Base-by-base conservation (phyloP, 2,797 vertebrate genomes). In the Percopsis omiscomaycus region DNA sequence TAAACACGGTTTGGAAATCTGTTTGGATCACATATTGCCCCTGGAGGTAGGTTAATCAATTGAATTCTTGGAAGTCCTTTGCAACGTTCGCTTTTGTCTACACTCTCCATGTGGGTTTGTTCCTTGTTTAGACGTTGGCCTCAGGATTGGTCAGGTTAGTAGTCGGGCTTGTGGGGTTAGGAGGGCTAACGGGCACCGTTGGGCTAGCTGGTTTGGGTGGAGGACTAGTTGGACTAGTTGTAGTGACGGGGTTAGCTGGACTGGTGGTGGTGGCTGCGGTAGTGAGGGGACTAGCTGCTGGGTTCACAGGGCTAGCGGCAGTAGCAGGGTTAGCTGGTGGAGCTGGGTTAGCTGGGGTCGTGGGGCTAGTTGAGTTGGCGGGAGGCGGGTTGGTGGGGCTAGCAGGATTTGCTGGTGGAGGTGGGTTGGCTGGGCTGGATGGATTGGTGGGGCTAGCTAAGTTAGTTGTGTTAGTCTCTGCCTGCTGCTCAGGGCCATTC, bases 1-100 rank as follows among this genome's bases (percentile, higher is more conserved):
- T 54, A 83, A 84, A 83, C 71, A 73, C 82, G 83, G 64, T 81
- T 81, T 74, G 79, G 83, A 89, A 89, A 91, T 88, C 83, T 79
- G 75, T 82, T 90, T 92, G 86, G 89, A 92, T 94, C 88, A 91
- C 88, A 86, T 92, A 94, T 94, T 93, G 92, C 95, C 95, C 93
- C 94, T 93, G 93, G 96, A 98, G 96, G 97, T 98, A 99, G 96
- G 95, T 97, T 93, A 95, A 91, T 93, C 93, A 94, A 94, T 95
- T 93, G 90, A 93, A 95, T 94, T 95, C 90, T 88, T 92, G 90
- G 95, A 94, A 97, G 94, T 96, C 93, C 95, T 94, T 94, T 93
- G 92, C 95, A 93, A 86, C 91, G 92, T 89, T 94, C 92, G 93
- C 93, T 93, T 92, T 79, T 94, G 86, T 91, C 88, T 91, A 90